phyloP scores from a whole-genome alignment of 2,113 vertebrate genomes.

The Amazona guildingii region DNA sequence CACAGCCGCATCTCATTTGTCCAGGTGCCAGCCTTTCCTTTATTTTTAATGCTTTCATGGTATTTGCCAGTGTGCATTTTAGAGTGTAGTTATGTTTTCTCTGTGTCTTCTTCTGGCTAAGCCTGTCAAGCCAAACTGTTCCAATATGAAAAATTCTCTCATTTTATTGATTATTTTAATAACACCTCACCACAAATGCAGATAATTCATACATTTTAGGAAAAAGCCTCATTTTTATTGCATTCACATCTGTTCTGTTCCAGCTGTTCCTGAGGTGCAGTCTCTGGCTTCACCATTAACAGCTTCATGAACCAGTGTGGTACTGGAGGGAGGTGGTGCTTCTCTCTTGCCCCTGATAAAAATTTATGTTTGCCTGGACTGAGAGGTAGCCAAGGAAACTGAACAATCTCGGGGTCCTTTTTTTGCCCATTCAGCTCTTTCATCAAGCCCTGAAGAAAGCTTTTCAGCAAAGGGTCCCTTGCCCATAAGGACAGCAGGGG shows the following conservation, averaged over 20 bases:
- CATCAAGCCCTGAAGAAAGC: background rate
- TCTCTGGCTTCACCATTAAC: background rate
- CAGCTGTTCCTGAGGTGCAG: background rate
- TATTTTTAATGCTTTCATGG: background rate
- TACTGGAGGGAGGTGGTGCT: background rate
- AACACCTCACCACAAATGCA: background rate
- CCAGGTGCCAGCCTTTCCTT: background rate
- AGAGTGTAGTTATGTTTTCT: background rate
- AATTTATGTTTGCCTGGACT: background rate
- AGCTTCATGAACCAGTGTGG: background rate
- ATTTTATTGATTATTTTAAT: background rate
- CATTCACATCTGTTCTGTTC: background rate
- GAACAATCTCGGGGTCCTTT: background rate
- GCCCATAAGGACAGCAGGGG: background rate
- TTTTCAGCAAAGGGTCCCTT: background rate
- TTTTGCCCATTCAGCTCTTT: background rate
- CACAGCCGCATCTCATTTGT: background rate
- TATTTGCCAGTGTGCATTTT: background rate
- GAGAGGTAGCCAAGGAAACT: background rate
- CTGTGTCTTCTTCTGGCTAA: background rate
- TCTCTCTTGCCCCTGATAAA: background rate
- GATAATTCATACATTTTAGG: background rate
- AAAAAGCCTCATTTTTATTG: background rate
- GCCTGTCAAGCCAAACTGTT: background rate
- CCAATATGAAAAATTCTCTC: background rate